Evolutionary conservation across 2,888 invertebrate species (phyloP), one percentile per base, ranked within the genome.

Genomic region (Dorcus hopei): DNA sequence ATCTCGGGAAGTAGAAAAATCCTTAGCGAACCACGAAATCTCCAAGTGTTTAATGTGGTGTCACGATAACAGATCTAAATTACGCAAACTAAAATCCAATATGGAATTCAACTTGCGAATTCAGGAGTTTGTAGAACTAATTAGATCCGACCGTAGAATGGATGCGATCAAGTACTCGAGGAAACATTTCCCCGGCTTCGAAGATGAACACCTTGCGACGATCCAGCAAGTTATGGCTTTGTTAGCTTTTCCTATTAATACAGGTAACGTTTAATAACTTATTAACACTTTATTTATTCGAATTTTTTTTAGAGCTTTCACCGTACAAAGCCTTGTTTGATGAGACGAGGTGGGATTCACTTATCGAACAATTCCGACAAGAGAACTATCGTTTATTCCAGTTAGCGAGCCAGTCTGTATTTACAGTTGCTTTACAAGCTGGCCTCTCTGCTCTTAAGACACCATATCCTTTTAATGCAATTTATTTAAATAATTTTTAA

Each of bases 361-460:
- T 98, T 62, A 91, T 95, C 62, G 83, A 87, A 65, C 93, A 96
- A 80, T 99, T 99, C 80, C 87, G 97, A 41, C 86, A 89, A 71
- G 97, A 97, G 79, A 97, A 97, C 80, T 95, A 93, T 75, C 88
- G 94, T 61, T 84, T 98, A 63, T 96, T 95, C 80, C 97, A 98
- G 80, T 83, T 99, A 42, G 93, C 94, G 54, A 87, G 89, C 53
- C 91, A 93, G 70, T 93, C 97, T 38, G 91, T 95, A 51, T 91
- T 99, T 74, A 93, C 95, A 39, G 94, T 94, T 2, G 89, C 93
- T 33, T 83, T 97, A 61, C 97, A 95, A 76, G 93, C 95, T 49
- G 98, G 98, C 0, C 82, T 98, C 16, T 95, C 97, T 14, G 94
- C 97, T 38, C 83, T 97, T 55, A 98, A 99, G 79, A 97, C 97